Evolutionary conservation across 37 sponge, comb jelly and placozoan genomes (phyloP).

Genomic region (Chondrosia reniformis): DNA sequence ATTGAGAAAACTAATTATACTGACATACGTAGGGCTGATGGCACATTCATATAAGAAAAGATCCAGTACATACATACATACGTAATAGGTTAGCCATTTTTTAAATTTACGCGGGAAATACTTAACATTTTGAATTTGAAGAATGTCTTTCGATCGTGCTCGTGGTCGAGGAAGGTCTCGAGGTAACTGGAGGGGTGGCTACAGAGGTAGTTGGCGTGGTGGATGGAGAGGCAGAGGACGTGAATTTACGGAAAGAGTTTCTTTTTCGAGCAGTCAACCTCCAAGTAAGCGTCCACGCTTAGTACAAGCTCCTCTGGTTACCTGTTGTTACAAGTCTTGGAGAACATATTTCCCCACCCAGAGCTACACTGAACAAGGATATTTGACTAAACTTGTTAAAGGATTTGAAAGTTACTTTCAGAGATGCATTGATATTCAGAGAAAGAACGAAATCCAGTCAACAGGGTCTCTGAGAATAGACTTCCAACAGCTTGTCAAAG

Average conservation of each 20-base stretch:
- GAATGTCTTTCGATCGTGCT: too few relatives aligned
- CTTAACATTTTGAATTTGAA: too few relatives aligned
- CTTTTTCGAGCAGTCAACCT: not conserved
- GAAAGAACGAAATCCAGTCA: conserved; percentile 19
- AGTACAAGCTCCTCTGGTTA: conserved; percentile 37
- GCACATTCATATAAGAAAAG: too few relatives aligned
- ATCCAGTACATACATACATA: too few relatives aligned
- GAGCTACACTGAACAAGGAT: conserved; percentile 18
- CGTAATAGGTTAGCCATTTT: too few relatives aligned
- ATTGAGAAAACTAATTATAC: too few relatives aligned
- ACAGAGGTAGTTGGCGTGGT: conserved; percentile 26
- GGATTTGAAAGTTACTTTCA: conserved; percentile 54
- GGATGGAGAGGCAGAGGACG: conserved; percentile 28
- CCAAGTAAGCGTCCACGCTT: conserved; percentile 6
- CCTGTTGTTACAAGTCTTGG: conserved; percentile 56
- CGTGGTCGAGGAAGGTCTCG: conserved; percentile 1
- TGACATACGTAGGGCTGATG: too few relatives aligned
- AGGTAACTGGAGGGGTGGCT: not conserved
- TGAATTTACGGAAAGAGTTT: conserved; percentile 1
- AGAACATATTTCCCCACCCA: conserved; percentile 54
- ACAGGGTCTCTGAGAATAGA: not conserved
- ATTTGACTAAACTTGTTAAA: conserved; percentile 6
- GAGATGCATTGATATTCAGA: not conserved
- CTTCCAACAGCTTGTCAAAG: not conserved
- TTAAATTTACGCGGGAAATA: too few relatives aligned